Evolutionary conservation across 2,888 invertebrate genomes (phyloP).

Genomic region (Hypomecis atomaria): DNA sequence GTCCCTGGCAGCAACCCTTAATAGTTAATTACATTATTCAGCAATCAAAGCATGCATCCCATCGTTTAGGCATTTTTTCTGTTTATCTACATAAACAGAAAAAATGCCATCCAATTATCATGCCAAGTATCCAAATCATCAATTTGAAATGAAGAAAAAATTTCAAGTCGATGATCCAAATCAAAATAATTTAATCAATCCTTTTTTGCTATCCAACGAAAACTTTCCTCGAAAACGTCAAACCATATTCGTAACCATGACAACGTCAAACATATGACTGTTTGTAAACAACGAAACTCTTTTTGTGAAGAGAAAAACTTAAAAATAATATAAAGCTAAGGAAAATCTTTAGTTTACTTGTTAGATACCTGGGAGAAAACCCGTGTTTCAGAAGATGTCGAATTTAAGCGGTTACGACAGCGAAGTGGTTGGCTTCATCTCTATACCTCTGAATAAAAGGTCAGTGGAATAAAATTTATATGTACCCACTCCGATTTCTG

Average conservation of each 20-base stretch:
- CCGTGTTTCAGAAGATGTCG: conserved; percentile 56
- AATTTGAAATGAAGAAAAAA: no score
- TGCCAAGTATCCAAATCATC: no score
- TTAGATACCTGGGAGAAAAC: neutral
- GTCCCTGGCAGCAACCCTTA: no score
- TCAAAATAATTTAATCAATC: no score
- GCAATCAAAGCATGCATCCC: no score
- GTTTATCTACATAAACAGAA: no score
- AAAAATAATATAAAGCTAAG: conserved; percentile 3
- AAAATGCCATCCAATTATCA: no score
- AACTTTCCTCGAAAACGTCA: conserved; percentile 2
- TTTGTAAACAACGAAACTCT: conserved; percentile 25
- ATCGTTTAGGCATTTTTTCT: no score
- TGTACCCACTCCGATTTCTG: no score
- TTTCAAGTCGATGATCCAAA: no score
- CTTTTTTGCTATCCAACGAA: neutral
- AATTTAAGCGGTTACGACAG: conserved; percentile 72
- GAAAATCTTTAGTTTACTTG: neutral
- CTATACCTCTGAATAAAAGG: conserved; percentile 42
- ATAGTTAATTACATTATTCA: no score
- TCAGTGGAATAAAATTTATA: neutral
- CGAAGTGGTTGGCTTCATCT: conserved; percentile 70
- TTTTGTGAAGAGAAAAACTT: neutral
- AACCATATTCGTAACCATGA: conserved; percentile 17
- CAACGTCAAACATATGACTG: conserved; percentile 34